Evolutionary conservation across 2,888 invertebrate species (phyloP).

Genomic region (Ennomos erosarius): DNA sequence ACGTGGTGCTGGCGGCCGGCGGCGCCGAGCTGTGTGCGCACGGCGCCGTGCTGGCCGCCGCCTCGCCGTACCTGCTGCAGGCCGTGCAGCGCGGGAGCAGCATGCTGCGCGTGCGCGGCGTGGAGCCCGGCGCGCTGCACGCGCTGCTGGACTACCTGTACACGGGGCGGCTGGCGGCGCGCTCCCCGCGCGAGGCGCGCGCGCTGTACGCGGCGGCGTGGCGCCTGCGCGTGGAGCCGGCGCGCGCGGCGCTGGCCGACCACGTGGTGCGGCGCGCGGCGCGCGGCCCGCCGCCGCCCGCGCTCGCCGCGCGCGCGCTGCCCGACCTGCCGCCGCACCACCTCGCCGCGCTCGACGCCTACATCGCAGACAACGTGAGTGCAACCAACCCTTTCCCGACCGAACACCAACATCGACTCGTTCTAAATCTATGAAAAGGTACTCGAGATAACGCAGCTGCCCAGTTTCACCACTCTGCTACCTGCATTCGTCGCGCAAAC

Average conservation of each 20-base stretch:
- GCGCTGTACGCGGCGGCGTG: conserved; percentile 92
- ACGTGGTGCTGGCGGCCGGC: conserved; percentile 92
- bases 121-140: conserved; percentile 86
- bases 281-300: conserved; percentile 74
- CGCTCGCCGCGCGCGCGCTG: conserved; percentile 86
- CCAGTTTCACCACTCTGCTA: too few species aligned
- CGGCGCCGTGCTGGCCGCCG: conserved; percentile 91
- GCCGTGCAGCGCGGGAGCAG: conserved; percentile 72
- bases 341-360: conserved; percentile 85
- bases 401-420: too few species aligned
- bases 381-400: too few species aligned
- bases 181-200: conserved; percentile 83
- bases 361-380: conserved; percentile 88
- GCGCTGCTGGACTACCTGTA: conserved; percentile 93
- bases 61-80: conserved; percentile 89
- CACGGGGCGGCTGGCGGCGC: conserved; percentile 87
- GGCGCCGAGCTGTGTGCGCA: conserved; percentile 87
- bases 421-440: too few species aligned
- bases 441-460: too few species aligned
- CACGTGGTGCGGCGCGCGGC: conserved; percentile 86
- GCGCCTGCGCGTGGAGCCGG: conserved; percentile 90
- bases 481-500: too few species aligned
- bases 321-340: conserved; percentile 87
- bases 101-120: conserved; percentile 38
- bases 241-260: conserved; percentile 89